Base-by-base conservation (phyloP, 2,888 invertebrate genomes). In the Parnassius glacialis region DNA sequence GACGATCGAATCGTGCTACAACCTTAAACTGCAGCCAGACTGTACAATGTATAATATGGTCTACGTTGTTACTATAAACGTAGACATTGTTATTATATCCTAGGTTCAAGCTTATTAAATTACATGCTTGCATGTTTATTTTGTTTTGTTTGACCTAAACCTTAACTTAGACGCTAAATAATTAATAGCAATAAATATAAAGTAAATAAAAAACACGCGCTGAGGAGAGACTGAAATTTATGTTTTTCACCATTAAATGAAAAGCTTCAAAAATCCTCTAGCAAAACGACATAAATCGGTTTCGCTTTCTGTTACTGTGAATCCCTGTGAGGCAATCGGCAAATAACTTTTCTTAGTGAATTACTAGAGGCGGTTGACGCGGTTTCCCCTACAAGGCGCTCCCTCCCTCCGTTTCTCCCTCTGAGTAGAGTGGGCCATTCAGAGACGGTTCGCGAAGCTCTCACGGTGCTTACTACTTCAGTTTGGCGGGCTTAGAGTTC, bases 331-430 rank as follows among this genome's bases (percentile, higher is more conserved):
- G 74, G 78, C 81, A 78, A 81, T 86, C 83, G 79, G 83, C 84
- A 88, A 88, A 90, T 89, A 89, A 90, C 84, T 87, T 90, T 90
- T 90, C 89, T 90, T 90, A 85, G 87, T 86, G 87, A 89, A 90
- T 88, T 88, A 90, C 87, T 83, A 81, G 48, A 48, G 84, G 86
- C 86, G 84, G 84, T 87, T 81, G 87, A 77, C 81, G 85, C 81
- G 84, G 87, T 87, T 87, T 90, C 88, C 90, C 90, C 90, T 88
- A 87, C 81, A 81, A 76, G 82, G 78, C 76, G 82, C 85, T 84
- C 89, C 90, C 90, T 90, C 89, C 87, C 86, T 84, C 84, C 85
- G 83, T 78, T 77, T 81, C 88, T 88, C 90, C 89, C 90, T 87
- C 81, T 73, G 72, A 55, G 68, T 86, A 78, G 86, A 84, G 88